Evolutionary conservation across 2,797 vertebrate species (phyloP), one percentile per base, ranked within the genome.

Genomic region (Tapera naevia): DNA sequence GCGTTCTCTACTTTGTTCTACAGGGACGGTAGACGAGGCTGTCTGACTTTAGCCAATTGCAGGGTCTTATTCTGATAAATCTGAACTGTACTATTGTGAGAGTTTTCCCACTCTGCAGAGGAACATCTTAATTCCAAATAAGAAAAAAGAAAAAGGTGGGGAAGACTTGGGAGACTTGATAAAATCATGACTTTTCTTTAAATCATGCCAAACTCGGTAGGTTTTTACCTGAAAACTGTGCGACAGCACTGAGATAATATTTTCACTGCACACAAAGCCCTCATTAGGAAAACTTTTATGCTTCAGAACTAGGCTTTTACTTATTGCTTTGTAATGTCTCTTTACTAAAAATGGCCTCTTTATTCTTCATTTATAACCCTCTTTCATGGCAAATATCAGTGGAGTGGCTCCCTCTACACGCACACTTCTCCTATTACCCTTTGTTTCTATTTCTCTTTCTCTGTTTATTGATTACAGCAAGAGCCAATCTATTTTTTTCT

Each of bases 381-480:
- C 24, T 69, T 71, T 65, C 46, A 66, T 60, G 73, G 76, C 65
- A 88, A 91, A 53, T 70, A 86, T 19, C 66, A 66, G 13, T 7
- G 28, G 45, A 86, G 18, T 7, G 37, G 45, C 37, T 93, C 51
- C 46, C 54, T 39, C 35, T 67, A 35, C 39, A 69, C 69, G 84
- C 46, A 76, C 32, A 11, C 46, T 75, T 94, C 70, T 91, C 73
- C 80, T 39, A 50, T 58, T 58, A 54, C 62, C 51, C 19, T 58
- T 62, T 62, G 65, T 79, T 95, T 89, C 82, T 86, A 72, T 89
- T 80, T 46, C 46, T 58, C 66, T 75, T 80, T 93, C 71, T 81
- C 86, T 83, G 37, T 78, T 89, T 93, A 95, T 95, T 94, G 86
- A 93, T 94, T 89, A 82, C 84, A 92, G 48, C 41, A 78, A 66